Percentiles rank a stretch among this genome's conserved stretches.
These are phyloP conservation scores for Nematolebias whitei DNA, from an alignment of 2,113 vertebrate species.

Conservation along the genomic window DNA sequence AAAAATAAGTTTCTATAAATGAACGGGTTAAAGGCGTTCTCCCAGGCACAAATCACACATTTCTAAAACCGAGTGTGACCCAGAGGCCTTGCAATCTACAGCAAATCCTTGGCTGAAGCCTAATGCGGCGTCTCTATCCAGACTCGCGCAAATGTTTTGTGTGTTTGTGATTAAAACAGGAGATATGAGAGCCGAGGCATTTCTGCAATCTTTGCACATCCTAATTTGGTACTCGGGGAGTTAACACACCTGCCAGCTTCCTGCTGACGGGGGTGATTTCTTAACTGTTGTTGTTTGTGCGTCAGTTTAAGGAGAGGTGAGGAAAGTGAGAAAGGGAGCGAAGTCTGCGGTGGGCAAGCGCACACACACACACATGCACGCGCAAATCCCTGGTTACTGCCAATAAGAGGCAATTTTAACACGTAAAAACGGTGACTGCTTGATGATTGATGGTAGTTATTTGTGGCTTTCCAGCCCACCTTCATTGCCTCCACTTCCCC, in stretches of 20 bases:
- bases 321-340: constrained; percentile 55
- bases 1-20: no score
- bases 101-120: constrained; percentile 39
- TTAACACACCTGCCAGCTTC: constrained; percentile 90
- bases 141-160: constrained; percentile 67
- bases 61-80: constrained; percentile 14
- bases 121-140: constrained; percentile 47
- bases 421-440: constrained; percentile 86
- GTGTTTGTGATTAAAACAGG: constrained; percentile 79
- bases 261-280: constrained; percentile 92
- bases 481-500: constrained; percentile 64
- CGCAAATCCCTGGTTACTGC: constrained; percentile 81
- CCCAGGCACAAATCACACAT: constrained; percentile 28
- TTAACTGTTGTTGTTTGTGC: constrained; percentile 83
- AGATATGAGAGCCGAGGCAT: constrained; percentile 72
- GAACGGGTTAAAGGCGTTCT: constrained; percentile 5
- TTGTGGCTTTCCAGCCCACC: constrained; percentile 86
- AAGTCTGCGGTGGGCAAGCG: constrained; percentile 57
- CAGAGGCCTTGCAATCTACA: constrained; percentile 24
- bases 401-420: constrained; percentile 85
- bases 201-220: constrained; percentile 86
- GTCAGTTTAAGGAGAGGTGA: constrained; percentile 74
- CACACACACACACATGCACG: constrained; percentile 64
- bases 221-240: constrained; percentile 88
- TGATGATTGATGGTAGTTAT: constrained; percentile 92